A percentile compares a stretch with the other conserved stretches of the same genome.
phyloP scores from a whole-genome alignment of 2,113 vertebrate genomes.

The Emydocephalus ijimae region DNA sequence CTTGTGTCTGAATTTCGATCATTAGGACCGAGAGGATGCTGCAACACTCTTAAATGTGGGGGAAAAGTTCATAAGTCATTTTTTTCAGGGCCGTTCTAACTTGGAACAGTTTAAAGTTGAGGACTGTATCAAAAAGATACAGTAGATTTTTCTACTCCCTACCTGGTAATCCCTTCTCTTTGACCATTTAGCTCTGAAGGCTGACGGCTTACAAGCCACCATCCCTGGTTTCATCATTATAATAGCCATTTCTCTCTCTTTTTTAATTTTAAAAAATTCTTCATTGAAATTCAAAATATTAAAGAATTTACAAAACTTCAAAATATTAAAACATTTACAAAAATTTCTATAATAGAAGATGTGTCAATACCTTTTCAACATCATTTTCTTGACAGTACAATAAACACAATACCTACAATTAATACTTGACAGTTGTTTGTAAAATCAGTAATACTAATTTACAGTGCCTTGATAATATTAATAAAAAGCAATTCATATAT shows the following conservation, averaged over 20 bases:
- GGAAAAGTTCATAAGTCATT: not conserved
- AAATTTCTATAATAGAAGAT: no score
- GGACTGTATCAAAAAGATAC: constrained; percentile 1
- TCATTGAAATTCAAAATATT: no score
- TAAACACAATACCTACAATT: no score
- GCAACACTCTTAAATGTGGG: not conserved
- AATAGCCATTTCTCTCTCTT: not conserved
- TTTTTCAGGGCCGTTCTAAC: not conserved
- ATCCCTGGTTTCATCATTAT: not conserved
- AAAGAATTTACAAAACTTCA: no score
- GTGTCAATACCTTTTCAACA: no score
- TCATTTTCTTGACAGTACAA: no score
- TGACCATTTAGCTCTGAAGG: not conserved
- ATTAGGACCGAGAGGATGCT: not conserved
- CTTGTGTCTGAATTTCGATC: not conserved
- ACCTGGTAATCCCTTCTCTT: not conserved
- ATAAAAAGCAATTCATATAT: no score
- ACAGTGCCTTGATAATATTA: no score
- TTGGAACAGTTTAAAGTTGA: not conserved
- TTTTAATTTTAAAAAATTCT: no score
- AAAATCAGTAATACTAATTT: no score
- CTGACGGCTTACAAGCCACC: not conserved
- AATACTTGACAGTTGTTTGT: no score
- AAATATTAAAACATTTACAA: no score
- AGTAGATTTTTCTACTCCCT: not conserved